These are phyloP conservation scores for Halotydeus destructor DNA, from an alignment of 1,140 invertebrate species.

Conservation along the genomic window DNA sequence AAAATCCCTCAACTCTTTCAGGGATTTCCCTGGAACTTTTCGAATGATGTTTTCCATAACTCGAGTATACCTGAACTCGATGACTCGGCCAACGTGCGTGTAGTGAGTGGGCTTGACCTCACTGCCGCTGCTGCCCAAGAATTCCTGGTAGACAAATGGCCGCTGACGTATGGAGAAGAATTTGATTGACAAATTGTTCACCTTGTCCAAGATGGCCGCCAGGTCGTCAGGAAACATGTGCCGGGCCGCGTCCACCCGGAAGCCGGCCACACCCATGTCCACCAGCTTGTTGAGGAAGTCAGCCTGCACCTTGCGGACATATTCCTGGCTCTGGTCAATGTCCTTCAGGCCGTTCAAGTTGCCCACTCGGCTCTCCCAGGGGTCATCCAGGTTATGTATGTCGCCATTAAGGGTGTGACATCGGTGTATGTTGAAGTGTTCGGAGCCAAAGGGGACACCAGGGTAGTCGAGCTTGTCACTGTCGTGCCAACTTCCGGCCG, in stretches of 20 bases:
- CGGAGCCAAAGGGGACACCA: slow-evolving; percentile 29
- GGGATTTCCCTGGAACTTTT: slow-evolving; percentile 23
- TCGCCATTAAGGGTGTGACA: slow-evolving; percentile 21
- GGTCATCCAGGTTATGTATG: slow-evolving; percentile 20
- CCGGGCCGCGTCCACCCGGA: slow-evolving; percentile 49
- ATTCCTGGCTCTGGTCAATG: slow-evolving; percentile 35
- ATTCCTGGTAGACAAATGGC: no score
- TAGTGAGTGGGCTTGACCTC: no score
- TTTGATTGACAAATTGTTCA: slow-evolving; percentile 39
- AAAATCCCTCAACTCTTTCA: slow-evolving; percentile 17
- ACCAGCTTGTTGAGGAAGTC: slow-evolving; percentile 47
- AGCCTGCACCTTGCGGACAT: slow-evolving; percentile 42
- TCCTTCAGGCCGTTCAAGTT: slow-evolving; percentile 44
- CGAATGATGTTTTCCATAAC: slow-evolving; percentile 35
- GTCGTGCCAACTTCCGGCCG: slow-evolving; percentile 34
- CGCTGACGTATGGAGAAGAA: no score
- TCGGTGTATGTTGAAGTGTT: slow-evolving; percentile 22
- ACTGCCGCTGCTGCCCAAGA: no score
- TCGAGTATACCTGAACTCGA: slow-evolving; percentile 46
- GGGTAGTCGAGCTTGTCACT: slow-evolving; percentile 23
- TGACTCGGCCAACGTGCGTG: slow-evolving; percentile 39
- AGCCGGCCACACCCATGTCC: slow-evolving; percentile 46
- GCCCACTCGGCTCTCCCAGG: slow-evolving; percentile 38
- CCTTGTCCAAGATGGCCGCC: slow-evolving; percentile 33
- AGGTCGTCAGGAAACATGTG: slow-evolving; percentile 62